Evolutionary conservation across 2,113 vertebrate species (phyloP), one percentile per base, ranked within the genome.

Genomic region (Oncorhynchus tshawytscha): DNA sequence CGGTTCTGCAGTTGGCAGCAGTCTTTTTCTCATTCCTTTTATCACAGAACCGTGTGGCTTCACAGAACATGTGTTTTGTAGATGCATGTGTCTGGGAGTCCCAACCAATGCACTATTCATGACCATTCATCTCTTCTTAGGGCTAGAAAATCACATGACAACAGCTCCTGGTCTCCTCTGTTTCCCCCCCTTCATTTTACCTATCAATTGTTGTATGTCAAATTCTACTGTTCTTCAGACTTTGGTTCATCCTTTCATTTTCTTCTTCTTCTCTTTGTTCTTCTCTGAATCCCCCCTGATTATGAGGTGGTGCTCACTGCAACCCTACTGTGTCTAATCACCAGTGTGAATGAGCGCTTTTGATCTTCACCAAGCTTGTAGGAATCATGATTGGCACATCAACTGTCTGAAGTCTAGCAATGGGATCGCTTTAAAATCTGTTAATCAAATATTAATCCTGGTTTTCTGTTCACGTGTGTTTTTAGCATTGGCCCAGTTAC

Each of bases 401-500:
- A 62, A 64, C 65, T 67, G 69, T 24, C 39, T 70, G 70, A 67
- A 72, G 64, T 45, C 25, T 57, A 31, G 67, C 29, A 15, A 75
- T 62, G 6, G 71, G 66, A 68, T 72, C 45, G 25, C 65, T 78
- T 81, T 74, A 71, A 67, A 73, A 5, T 49, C 74, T 74, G 74
- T 75, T 77, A 77, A 83, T 81, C 77, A 83, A 83, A 79, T 83
- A 77, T 77, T 81, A 45, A 74, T 72, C 72, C 11, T 57, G 45
- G 27, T 45, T 27, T 34, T 34, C 64, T 49, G 66, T 39, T 72
- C 81, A 87, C 87, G 85, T 77, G 3, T 72, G 20, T 67, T 29
- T 51, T 31, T 16, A 70, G 70, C 73, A 24, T 27, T 57, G 31
- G 34, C 34, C 73, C 69, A 24, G 51, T 57, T 71, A 16, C 34